Evolutionary conservation across 2,113 vertebrate species (phyloP), one percentile per base, ranked within the genome.

Genomic region (Onychostruthus taczanowskii): DNA sequence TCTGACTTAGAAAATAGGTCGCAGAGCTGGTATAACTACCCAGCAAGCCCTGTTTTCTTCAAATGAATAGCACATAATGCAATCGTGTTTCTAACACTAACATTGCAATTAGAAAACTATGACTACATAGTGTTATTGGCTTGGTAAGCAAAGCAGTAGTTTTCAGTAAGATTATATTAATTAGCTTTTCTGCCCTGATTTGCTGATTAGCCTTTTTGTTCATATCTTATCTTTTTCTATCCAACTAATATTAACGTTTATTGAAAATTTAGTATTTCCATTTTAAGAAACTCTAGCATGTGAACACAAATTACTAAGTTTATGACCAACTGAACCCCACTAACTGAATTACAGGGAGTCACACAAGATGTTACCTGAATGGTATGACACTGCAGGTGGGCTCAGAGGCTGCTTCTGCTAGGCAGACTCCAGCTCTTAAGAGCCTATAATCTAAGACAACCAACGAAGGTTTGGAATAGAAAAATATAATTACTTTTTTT

Each of bases 361-460:
- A 67, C 80, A 82, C 44, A 67, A 35, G 50, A 19, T 66, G 59
- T 53, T 85, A 88, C 56, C 83, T 89, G 81, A 89, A 78, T 27
- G 39, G 11, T 56, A 35, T n/a, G 55, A 84, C 47, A 66, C 63
- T 67, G 50, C 76, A 81, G 75, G 50, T 83, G 59, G 5, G 6
- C 63, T 80, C 67, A 95, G 81, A 90, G 44, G 50, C 87, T 93
- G 90, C 87, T 90, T 63, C 79, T 93, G 67, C 59, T 75, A 82
- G 44, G 43, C 84, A 95, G 78, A 82, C 50, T 75, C 56, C 53
- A 87, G 73, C 82, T 83, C 68, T 81, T 76, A 67, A 50, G 55
- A 84, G 43, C 53, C 58, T 82, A 35, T 79, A 33, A 53, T 79
- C 78, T 87, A 79, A 70, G 73, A 53, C 64, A 90, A 82, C 44